Percentiles rank a stretch among this genome's conserved stretches.
Conservation (phyloP, 2,888 invertebrate species). For the Apotomis betuletana region DNA sequence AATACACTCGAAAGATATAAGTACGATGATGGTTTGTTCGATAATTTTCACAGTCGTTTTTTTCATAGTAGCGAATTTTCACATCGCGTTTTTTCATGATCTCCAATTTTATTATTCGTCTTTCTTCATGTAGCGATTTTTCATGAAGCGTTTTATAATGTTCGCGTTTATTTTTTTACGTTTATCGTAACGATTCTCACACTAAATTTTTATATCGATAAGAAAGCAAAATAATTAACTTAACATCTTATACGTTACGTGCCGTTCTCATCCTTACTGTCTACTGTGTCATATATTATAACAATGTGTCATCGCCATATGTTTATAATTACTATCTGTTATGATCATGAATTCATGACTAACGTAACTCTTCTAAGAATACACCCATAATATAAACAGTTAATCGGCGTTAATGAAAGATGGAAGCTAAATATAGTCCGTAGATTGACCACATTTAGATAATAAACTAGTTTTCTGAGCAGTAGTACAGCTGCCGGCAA, state of each 20-base stretch:
- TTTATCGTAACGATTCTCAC: too few relatives aligned
- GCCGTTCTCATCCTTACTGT: background rate
- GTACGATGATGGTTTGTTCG: too few relatives aligned
- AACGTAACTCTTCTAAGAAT: slow-evolving; percentile 25
- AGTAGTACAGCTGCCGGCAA: background rate
- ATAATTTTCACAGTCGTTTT: too few relatives aligned
- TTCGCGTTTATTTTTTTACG: too few relatives aligned
- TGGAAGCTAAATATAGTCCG: slow-evolving; percentile 5
- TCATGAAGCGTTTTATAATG: too few relatives aligned
- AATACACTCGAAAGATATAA: too few relatives aligned
- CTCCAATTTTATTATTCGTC: too few relatives aligned
- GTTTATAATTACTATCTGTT: slow-evolving; percentile 13
- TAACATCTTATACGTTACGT: background rate
- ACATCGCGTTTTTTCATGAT: too few relatives aligned
- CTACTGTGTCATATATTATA: background rate
- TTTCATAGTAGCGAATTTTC: too few relatives aligned
- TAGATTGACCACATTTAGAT: background rate
- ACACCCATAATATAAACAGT: slow-evolving; percentile 9
- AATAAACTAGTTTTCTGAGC: background rate
- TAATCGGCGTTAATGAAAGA: background rate
- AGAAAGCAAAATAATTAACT: background rate
- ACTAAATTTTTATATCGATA: background rate
- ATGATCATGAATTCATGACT: slow-evolving; percentile 11
- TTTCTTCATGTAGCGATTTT: too few relatives aligned
- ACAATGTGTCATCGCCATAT: slow-evolving; percentile 24